Evolutionary conservation across 2,113 vertebrate genomes (phyloP), one percentile per base, ranked within the genome.

Genomic region (Struthidea cinerea): DNA sequence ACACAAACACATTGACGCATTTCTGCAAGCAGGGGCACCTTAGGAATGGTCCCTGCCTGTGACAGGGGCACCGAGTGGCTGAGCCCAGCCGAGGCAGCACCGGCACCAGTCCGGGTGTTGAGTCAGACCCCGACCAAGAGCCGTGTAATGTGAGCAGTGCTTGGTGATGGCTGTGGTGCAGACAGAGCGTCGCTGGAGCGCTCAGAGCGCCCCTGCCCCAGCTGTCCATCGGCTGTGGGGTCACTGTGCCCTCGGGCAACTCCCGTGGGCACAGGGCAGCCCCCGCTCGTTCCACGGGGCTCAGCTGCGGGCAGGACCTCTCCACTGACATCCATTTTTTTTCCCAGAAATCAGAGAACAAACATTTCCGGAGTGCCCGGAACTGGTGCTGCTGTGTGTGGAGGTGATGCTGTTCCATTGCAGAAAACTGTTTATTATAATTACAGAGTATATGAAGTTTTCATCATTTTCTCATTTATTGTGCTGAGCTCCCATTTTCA

Each of bases 81-180:
- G 17, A 16, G 30, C 23, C 37, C 30, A 23, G 39, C 17, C 5
- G 0, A 5, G 41, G 20, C 82, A 22, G 70, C 39, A 3, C 50
- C 6, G 1, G 10, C 53, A 2, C 22, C 1, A 0, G 7, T 10
- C 39, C 57, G 35, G 53, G 7, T 1, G 7, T 1, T 15, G 21
- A 2, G 17, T 15, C 5, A 12, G 42, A 14, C 6, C 67, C 82
- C 8, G 2, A 2, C 13, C 56, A 16, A 1, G 26, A 13, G 41
- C 9, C 4, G 14, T 10, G 13, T 6, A 20, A 13, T 2, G 16
- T 1, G 42, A 3, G 18, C 33, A 1, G 33, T 11, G 6, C 5
- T 41, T 9, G 5, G 6, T 5, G 19, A 2, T 15, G 32, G 4
- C 5, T 33, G 74, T 2, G 26, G 10, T 6, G 47, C 44, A 10